Evolutionary conservation across 1,140 invertebrate genomes (phyloP), one percentile per base, ranked within the genome.

Genomic region (Penaeus vannamei): DNA sequence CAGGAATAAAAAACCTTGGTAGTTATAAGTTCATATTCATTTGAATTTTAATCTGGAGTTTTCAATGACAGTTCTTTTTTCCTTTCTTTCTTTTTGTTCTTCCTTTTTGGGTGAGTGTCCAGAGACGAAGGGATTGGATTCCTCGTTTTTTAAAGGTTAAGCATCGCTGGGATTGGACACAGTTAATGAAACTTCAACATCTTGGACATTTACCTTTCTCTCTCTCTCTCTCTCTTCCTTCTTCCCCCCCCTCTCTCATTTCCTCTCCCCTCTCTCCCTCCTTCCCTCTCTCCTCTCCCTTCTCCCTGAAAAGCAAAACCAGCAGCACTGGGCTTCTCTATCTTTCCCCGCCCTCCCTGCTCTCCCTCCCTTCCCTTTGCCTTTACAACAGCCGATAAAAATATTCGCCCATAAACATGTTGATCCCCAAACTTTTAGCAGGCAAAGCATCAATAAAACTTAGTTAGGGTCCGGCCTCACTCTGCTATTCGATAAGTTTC

Each of bases 401-500:
- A 46, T 72, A 53, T 66, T 64, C 83, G 23, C 82, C 64, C 64
- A 85, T 85, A 85, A 85, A 85, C 83, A 85, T 72, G 83, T 85
- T 85, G 83, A 85, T 85, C 64, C 62, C 32, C 29, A 85, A 85
- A 85, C 62, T 85, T 85, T 72, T 66, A 85, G 83, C n/a, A 22
- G 83, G 83, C 42, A 72, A 36, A 72, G 64, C 64, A 53, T 85
- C 83, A 85, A 85, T 85, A 85, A 72, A 85, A 85, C 62, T 85
- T 66, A 85, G 81, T 83, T 83, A 83, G 81, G 64, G 61, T 32
- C 32, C 64, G 83, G 83, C n/a, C n/a, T 66, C 61, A 66, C 22
- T 26, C 42, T 23, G 83, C 83, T 85, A 85, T 85, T 85, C 64
- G 83, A 85, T 85, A 85, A 85, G 83, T 85, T 84, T 66, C 83